phyloP scores from a whole-genome alignment of 2,797 vertebrate genomes.

The Centroberyx gerrardi region DNA sequence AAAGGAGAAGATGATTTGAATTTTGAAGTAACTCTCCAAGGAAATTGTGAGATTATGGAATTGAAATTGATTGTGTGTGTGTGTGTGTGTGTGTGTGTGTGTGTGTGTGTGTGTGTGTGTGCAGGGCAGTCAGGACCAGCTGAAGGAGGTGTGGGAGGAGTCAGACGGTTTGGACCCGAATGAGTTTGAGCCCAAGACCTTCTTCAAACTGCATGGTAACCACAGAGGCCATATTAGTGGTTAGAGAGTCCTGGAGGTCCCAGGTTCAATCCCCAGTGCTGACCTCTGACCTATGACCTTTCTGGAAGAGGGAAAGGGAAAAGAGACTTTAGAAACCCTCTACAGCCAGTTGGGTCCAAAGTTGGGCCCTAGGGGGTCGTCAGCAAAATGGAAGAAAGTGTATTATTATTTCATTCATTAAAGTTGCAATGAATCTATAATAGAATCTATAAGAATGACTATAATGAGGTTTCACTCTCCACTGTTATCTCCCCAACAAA shows the following conservation, averaged over 20 bases:
- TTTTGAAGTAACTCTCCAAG: background rate
- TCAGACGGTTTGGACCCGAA: constrained; percentile 94
- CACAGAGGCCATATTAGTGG: background rate
- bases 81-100: background rate
- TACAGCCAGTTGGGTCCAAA: too few species aligned
- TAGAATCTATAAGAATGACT: too few species aligned
- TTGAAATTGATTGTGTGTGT: constrained; percentile 3
- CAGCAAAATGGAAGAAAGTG: too few species aligned
- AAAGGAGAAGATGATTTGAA: background rate
- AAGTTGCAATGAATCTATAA: too few species aligned
- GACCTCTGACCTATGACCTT: too few species aligned
- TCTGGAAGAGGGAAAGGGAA: too few species aligned
- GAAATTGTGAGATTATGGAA: too few species aligned
- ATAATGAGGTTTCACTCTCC: background rate
- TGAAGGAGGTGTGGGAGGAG: constrained; percentile 97
- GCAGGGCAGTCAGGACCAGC: constrained; percentile 95
- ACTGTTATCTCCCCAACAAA: background rate
- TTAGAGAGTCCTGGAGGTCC: background rate
- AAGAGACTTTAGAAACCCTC: too few species aligned
- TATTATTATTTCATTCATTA: too few species aligned
- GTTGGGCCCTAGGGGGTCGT: too few species aligned
- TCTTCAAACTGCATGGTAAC: constrained; percentile 96
- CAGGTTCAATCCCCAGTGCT: too few species aligned
- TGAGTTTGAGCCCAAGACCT: constrained; percentile 95
- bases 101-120: constrained; percentile 44